These are phyloP conservation scores for Gila robusta DNA, from an alignment of 2,797 vertebrate genomes.

Conservation along the genomic window DNA sequence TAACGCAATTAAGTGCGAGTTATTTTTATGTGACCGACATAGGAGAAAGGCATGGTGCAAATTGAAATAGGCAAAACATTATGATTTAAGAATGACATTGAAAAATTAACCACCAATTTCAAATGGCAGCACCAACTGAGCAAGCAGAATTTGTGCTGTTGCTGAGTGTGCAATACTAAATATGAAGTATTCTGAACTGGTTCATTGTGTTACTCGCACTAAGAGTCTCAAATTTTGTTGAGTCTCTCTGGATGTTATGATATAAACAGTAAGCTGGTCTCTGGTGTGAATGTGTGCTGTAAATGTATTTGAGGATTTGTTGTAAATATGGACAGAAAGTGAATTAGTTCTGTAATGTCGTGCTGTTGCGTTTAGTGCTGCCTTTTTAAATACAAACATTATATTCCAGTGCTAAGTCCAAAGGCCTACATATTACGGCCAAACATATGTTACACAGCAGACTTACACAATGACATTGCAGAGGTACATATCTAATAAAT, in stretches of 20 bases:
- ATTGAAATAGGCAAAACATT: slow-evolving; percentile 37
- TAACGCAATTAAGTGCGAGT: slow-evolving; percentile 54
- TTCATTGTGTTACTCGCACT: not conserved
- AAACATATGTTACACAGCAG: slow-evolving; percentile 20
- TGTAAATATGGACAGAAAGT: slow-evolving; percentile 35
- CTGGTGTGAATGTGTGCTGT: slow-evolving; percentile 34
- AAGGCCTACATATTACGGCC: slow-evolving; percentile 5
- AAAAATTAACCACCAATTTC: not conserved
- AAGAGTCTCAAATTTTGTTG: not conserved
- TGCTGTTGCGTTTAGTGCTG: slow-evolving; percentile 24
- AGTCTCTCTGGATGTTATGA: not conserved
- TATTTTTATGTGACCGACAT: slow-evolving; percentile 57
- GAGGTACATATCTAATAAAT: slow-evolving; percentile 47
- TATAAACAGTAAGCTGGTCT: slow-evolving; percentile 2
- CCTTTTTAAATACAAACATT: slow-evolving; percentile 34
- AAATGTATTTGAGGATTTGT: slow-evolving; percentile 27
- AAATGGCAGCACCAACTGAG: not conserved
- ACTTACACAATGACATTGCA: slow-evolving; percentile 4
- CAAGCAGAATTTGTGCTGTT: not conserved
- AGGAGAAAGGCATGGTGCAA: not conserved
- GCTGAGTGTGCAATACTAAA: not conserved
- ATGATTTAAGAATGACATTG: slow-evolving; percentile 30
- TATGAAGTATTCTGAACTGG: not conserved
- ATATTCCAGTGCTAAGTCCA: slow-evolving; percentile 27
- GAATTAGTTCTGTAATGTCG: not conserved